Evolutionary conservation across 1,140 invertebrate species (phyloP), one percentile per base, ranked within the genome.

Genomic region (Adelges cooleyi): DNA sequence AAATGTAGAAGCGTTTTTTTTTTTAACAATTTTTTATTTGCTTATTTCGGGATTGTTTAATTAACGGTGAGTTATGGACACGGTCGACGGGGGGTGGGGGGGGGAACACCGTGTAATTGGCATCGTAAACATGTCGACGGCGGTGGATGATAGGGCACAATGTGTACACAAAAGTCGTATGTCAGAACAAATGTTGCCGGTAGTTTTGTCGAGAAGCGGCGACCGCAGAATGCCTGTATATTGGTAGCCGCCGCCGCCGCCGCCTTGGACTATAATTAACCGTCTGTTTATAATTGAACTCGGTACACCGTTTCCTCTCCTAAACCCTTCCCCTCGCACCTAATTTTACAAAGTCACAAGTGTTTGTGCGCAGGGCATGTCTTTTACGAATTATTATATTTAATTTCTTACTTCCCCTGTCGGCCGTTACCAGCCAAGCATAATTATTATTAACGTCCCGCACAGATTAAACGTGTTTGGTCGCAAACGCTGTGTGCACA

Each of bases 261-360:
- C 5, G 46, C 46, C 2, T 11, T 33, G 5, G 29, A 33, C 29
- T 10, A 17, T 54, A 25, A 44, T 56, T 56, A 56, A 56, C 53
- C 53, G 53, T 44, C 38, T 56, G 53, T 56, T 56, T 44, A 44
- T 56, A 56, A 56, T 56, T 56, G 53, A 56, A 56, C 20, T 11
- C 11, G 29, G 5, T 33, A 11, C n/a, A 15, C 33, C 13, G 2
- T 6, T 8, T 6, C 33, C 52, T 1, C 18, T 18, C 2, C 25
- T 2, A 23, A 10, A 20, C 52, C 38, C 29, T 40, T 54, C 6
- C 8, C 18, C 10, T 27, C n/a, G 52, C n/a, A 6, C 22, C 20
- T 51, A n/a, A n/a, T n/a, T n/a, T n/a, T n/a, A n/a, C n/a, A n/a
- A n/a, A n/a, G n/a, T n/a, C n/a, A n/a, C n/a, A n/a, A n/a, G 50